Evolutionary conservation across 2,888 invertebrate genomes (phyloP), one percentile per base, ranked within the genome.

Genomic region (Platynereis dumerilii): DNA sequence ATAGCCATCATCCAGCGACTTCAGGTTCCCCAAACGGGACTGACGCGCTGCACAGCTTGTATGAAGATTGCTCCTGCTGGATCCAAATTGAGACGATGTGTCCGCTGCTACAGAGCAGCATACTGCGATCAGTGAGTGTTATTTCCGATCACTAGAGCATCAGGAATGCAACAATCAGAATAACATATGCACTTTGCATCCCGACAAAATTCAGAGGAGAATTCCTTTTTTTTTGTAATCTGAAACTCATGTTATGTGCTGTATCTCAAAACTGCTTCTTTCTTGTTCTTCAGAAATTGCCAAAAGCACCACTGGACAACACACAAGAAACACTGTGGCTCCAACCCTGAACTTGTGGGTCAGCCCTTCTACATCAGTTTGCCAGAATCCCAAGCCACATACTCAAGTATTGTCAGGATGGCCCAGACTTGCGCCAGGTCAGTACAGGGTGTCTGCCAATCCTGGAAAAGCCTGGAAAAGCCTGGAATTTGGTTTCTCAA

Each of bases 361-460:
- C 76, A 78, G 52, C 87, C 87, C 5, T 85, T 87, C 73, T 76
- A 86, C 58, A 74, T 87, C 70, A 84, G 85, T 65, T 70, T 87
- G 53, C 85, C 85, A 17, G 72, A 80, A 57, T 85, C 85, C 1
- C 77, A 83, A 60, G 79, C 83, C 29, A 86, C 86, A 0, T 85
- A 82, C 75, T 75, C 80, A 10, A 78, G 82, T 29, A 72, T 87
- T 2, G 78, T 79, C 58, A 74, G 80, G 48, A 76, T 82, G 34
- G 78, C 85, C 75, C 85, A 85, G 67, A 82, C 82, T n/a, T 85
- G 80, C 73, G 77, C 84, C 60, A 79, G 81, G 79, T 81, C n/a
- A n/a, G n/a, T n/a, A n/a, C n/a, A n/a, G n/a, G n/a, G n/a, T n/a
- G n/a, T n/a, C n/a, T n/a, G n/a, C n/a, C n/a, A n/a, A n/a, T n/a